Evolutionary conservation across 2,113 vertebrate genomes (phyloP).

Genomic region (Hystrix brachyura): DNA sequence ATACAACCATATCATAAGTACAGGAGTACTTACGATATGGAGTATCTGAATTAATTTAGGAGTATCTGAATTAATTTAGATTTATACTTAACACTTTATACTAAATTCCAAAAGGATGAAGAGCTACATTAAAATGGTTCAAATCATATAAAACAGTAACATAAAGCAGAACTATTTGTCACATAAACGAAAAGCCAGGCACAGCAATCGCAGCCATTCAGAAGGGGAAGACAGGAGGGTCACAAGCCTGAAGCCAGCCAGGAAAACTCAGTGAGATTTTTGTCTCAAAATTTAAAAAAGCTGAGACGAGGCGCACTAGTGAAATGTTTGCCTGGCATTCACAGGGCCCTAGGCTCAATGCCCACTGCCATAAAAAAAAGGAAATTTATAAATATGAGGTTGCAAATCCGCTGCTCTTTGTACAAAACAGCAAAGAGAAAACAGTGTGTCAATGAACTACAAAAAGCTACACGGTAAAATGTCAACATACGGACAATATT

Average conservation of each 20-base stretch:
- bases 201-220: background rate
- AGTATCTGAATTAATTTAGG: background rate
- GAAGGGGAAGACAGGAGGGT: background rate
- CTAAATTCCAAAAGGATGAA: conserved; percentile 27
- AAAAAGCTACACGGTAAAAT: conserved; percentile 14
- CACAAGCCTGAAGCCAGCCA: background rate
- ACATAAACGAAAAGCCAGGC: background rate
- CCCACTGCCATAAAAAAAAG: background rate
- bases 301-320: background rate
- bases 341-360: background rate
- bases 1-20: background rate
- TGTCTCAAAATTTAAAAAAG: background rate
- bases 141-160: background rate
- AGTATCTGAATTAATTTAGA: background rate
- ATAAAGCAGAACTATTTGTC: conserved; percentile 1
- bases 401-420: background rate
- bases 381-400: background rate
- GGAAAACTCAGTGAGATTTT: background rate
- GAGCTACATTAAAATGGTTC: background rate
- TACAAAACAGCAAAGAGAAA: conserved; percentile 7
- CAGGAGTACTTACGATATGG: too few relatives aligned
- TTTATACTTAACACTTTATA: background rate
- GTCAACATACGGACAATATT: background rate
- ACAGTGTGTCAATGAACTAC: background rate
- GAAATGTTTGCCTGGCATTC: background rate